Evolutionary conservation across 2,797 vertebrate species (phyloP).

Genomic region (Bradypodion pumilum): DNA sequence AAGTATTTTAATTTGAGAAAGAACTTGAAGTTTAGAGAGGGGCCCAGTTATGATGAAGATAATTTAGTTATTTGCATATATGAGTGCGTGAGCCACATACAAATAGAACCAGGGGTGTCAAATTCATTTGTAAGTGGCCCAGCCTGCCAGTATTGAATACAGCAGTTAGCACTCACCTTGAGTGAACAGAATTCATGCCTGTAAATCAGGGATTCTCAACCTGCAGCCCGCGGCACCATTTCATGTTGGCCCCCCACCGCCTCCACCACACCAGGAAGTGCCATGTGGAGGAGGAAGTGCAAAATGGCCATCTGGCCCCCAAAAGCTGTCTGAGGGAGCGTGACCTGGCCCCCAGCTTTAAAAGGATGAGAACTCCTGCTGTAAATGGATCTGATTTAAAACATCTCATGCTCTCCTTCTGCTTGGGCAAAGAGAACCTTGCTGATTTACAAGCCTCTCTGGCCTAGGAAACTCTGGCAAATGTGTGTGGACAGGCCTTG

Average conservation of each 20-base stretch:
- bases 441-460: not conserved
- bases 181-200: not conserved
- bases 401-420: not conserved
- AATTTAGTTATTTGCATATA: too few species aligned
- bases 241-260: too few species aligned
- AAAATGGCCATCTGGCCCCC: too few species aligned
- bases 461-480: not conserved
- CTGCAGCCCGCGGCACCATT: too few species aligned
- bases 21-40: not conserved
- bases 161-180: not conserved
- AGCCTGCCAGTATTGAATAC: not conserved
- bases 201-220: too few species aligned
- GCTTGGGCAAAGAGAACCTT: not conserved
- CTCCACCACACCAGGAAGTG: too few species aligned
- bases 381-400: not conserved
- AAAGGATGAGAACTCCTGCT: too few species aligned
- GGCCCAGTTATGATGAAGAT: not conserved
- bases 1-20: not conserved
- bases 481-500: slow-evolving; percentile 1
- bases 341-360: too few species aligned
- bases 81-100: not conserved
- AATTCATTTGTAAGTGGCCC: not conserved
- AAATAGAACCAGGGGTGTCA: not conserved
- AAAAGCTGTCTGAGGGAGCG: too few species aligned
- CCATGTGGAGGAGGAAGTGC: too few species aligned